These are phyloP conservation scores for Lepidostoma basale DNA, from an alignment of 1,140 invertebrate species.

Conservation along the genomic window DNA sequence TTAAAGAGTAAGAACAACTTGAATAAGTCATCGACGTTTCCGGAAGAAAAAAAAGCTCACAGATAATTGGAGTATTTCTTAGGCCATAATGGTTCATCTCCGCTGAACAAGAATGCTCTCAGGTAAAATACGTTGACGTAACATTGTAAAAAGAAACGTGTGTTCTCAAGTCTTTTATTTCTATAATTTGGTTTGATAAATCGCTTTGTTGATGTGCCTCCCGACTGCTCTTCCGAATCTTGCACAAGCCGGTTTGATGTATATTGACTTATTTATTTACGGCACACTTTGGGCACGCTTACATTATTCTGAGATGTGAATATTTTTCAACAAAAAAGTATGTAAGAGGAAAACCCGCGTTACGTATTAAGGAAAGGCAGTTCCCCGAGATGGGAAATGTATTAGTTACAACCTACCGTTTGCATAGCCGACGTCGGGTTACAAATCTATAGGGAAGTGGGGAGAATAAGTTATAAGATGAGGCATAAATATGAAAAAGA, in stretches of 20 bases:
- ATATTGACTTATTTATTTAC: constrained; percentile 36
- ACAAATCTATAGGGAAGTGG: constrained; percentile 39
- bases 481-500: constrained; percentile 40
- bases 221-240: background rate
- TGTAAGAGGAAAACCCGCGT: constrained; percentile 26
- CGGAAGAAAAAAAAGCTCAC: background rate
- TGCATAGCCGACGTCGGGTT: constrained; percentile 35
- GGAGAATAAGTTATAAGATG: constrained; percentile 39
- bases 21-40: background rate
- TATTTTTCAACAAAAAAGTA: constrained; percentile 32
- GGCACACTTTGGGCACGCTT: background rate
- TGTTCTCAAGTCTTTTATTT: background rate
- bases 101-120: background rate
- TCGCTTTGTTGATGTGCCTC: background rate
- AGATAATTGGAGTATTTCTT: background rate
- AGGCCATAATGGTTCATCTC: background rate
- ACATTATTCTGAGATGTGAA: constrained; percentile 31
- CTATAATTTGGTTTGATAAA: background rate
- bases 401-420: constrained; percentile 33
- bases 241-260: background rate
- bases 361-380: constrained; percentile 36
- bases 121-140: background rate
- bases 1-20: background rate
- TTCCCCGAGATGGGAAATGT: constrained; percentile 28
- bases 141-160: background rate